Conservation (phyloP, 2,888 invertebrate genomes). For the Chloromyia formosa region DNA sequence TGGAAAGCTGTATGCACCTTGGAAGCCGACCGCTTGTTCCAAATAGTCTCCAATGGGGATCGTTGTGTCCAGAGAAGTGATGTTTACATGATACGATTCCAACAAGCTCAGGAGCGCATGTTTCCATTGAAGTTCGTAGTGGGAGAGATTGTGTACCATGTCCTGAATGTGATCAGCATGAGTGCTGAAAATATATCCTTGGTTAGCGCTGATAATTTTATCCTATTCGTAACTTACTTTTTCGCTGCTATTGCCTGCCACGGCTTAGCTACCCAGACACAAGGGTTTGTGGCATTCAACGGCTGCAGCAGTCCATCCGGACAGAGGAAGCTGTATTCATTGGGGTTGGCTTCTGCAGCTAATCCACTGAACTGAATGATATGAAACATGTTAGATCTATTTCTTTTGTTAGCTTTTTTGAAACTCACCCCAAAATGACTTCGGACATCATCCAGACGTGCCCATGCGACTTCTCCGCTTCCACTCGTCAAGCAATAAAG, state of each 20-base stretch:
- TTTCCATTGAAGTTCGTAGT: slow-evolving; percentile 66
- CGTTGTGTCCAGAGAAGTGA: slow-evolving; percentile 68
- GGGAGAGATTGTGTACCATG: slow-evolving; percentile 64
- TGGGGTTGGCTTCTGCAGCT: slow-evolving; percentile 60
- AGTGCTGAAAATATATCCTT: slow-evolving; percentile 45
- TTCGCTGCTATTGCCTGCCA: slow-evolving; percentile 79
- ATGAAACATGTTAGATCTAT: slow-evolving; percentile 27
- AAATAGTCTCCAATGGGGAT: slow-evolving; percentile 74
- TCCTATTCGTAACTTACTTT: slow-evolving; percentile 49
- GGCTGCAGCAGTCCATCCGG: slow-evolving; percentile 76
- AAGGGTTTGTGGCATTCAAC: slow-evolving; percentile 69
- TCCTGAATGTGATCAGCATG: slow-evolving; percentile 66
- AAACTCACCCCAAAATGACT: slow-evolving; percentile 72
- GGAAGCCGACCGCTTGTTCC: slow-evolving; percentile 69
- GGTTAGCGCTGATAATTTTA: neutral
- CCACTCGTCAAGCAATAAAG: slow-evolving; percentile 81
- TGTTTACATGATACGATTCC: slow-evolving; percentile 68
- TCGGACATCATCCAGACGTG: slow-evolving; percentile 74
- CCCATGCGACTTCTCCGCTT: slow-evolving; percentile 85
- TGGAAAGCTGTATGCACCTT: slow-evolving; percentile 73
- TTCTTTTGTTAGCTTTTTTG: no score
- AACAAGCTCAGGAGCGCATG: slow-evolving; percentile 70
- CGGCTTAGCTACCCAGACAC: slow-evolving; percentile 81
- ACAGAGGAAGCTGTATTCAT: slow-evolving; percentile 77
- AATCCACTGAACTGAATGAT: slow-evolving; percentile 59